Evolutionary conservation across 2,888 invertebrate genomes (phyloP).

Genomic region (Heliconius erato): DNA sequence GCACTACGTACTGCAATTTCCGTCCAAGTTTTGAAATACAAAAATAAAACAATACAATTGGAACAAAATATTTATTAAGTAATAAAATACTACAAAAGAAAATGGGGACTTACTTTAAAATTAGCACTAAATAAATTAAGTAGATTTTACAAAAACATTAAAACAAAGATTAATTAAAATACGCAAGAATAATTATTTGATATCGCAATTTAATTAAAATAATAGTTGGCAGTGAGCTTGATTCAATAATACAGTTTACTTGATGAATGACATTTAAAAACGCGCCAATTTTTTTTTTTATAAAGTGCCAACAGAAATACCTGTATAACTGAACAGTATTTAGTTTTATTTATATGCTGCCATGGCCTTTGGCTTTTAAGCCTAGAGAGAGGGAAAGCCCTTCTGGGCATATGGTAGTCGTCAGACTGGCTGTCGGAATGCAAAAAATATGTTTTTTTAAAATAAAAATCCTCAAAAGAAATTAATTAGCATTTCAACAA

Average conservation of each 20-base stretch:
- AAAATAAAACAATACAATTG: not conserved
- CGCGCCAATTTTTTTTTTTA: not conserved
- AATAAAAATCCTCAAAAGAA: no score
- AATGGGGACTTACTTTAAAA: not conserved
- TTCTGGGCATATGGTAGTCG: no score
- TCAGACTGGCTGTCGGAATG: no score
- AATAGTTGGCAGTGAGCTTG: slow-evolving; percentile 5
- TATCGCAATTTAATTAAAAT: not conserved
- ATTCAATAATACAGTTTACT: not conserved
- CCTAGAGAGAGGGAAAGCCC: no score
- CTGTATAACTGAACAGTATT: no score
- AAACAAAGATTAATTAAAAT: not conserved
- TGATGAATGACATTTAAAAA: not conserved
- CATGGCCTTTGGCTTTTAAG: no score
- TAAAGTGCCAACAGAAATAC: not conserved
- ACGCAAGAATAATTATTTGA: not conserved
- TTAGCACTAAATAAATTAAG: not conserved
- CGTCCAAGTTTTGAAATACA: not conserved
- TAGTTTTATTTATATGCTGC: no score
- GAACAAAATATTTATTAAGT: slow-evolving; percentile 9
- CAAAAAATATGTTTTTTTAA: no score
- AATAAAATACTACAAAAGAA: not conserved
- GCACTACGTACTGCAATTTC: no score
- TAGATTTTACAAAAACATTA: not conserved
- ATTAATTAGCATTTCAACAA: no score